These are phyloP conservation scores for Muntiacus reevesi DNA, from an alignment of 2,113 vertebrate genomes.

Conservation along the genomic window DNA sequence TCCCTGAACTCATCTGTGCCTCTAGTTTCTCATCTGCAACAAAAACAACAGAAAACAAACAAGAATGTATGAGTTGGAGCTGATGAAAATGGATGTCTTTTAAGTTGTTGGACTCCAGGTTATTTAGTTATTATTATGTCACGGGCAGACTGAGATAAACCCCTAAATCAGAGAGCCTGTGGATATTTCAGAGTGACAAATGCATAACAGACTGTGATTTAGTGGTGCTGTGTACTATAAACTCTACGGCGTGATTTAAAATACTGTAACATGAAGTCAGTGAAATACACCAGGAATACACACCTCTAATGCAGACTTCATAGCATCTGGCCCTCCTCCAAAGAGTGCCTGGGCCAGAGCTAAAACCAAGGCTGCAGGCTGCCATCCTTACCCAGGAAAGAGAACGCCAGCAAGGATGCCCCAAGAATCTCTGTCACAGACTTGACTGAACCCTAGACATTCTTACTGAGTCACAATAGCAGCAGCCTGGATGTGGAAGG, in stretches of 20 bases:
- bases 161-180: not conserved
- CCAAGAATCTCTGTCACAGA: not conserved
- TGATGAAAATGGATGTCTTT: not conserved
- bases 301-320: not conserved
- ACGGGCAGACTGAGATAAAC: not conserved
- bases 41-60: not conserved
- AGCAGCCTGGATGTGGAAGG: not conserved
- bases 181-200: not conserved
- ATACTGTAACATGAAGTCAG: not conserved
- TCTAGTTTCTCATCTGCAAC: not conserved
- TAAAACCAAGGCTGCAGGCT: not conserved
- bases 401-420: not conserved
- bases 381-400: not conserved
- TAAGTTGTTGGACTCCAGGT: not conserved
- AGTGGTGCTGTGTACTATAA: not conserved
- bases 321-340: not conserved
- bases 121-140: not conserved
- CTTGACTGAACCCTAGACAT: not conserved
- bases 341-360: not conserved
- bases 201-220: not conserved
- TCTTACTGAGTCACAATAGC: not conserved
- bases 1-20: not conserved
- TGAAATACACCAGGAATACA: not conserved
- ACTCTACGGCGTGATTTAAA: not conserved
- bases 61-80: not conserved